Evolutionary conservation across 2,113 vertebrate species (phyloP).

Genomic region (Sterna hirundo): DNA sequence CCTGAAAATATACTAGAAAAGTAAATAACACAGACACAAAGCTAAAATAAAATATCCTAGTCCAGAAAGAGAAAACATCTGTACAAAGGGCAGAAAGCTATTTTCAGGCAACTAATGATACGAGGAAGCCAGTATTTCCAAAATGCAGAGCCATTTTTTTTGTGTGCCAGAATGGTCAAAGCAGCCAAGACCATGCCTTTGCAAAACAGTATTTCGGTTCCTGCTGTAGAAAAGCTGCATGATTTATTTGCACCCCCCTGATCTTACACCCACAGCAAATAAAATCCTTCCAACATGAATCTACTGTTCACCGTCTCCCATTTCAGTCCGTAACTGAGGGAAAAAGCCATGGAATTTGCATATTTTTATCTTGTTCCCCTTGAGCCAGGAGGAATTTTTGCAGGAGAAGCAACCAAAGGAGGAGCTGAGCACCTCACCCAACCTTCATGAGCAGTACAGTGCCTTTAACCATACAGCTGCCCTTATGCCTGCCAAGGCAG

Average conservation of each 20-base stretch:
- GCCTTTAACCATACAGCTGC: not conserved
- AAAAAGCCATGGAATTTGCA: not conserved
- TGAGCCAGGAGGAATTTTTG: not conserved
- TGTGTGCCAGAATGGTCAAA: not conserved
- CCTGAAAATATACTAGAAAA: not conserved
- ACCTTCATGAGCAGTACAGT: not conserved
- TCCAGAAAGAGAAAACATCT: not conserved
- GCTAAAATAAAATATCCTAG: not conserved
- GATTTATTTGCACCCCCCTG: not conserved
- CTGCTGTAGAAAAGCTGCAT: not conserved
- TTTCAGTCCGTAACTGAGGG: not conserved
- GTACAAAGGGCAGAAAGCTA: not conserved
- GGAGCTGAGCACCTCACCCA: not conserved
- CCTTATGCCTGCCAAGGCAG: not conserved
- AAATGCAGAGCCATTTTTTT: not conserved
- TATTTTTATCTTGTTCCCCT: not conserved
- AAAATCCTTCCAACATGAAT: not conserved
- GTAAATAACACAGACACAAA: not conserved
- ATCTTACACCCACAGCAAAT: not conserved
- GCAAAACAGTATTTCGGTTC: not conserved
- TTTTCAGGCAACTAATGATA: constrained; percentile 15
- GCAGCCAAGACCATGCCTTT: not conserved
- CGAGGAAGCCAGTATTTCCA: not conserved
- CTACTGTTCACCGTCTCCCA: not conserved
- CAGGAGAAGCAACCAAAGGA: not conserved